Evolutionary conservation across 2,888 invertebrate species (phyloP).

Genomic region (Platycnemis pennipes): DNA sequence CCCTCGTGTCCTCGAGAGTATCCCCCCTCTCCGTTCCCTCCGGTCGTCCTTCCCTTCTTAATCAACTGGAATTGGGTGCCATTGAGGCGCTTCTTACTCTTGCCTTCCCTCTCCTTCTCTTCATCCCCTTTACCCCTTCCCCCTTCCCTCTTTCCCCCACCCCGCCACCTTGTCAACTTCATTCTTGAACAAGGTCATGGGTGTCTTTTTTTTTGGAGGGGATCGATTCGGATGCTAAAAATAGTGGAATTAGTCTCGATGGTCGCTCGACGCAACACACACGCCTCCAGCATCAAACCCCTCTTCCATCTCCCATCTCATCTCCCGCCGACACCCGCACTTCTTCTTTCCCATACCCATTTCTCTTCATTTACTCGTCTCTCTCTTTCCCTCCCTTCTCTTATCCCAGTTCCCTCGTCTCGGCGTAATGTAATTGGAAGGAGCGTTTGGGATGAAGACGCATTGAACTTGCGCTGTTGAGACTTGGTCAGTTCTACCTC

Average conservation of each 20-base stretch:
- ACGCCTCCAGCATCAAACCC: background rate
- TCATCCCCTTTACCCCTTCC: background rate
- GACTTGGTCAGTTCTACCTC: background rate
- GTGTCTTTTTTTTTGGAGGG: background rate
- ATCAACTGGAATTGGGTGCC: conserved; percentile 24
- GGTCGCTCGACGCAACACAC: conserved; percentile 2
- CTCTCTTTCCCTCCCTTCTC: background rate
- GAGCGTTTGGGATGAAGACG: background rate
- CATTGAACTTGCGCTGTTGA: background rate
- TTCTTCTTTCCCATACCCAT: background rate
- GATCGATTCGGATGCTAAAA: conserved; percentile 21
- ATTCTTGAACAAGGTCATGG: conserved; percentile 27
- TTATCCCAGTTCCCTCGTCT: background rate
- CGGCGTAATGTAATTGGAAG: background rate
- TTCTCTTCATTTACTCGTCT: background rate
- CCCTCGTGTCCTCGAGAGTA: background rate
- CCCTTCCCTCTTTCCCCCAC: background rate
- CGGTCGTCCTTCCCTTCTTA: background rate
- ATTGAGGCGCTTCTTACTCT: background rate
- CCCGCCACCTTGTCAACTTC: background rate
- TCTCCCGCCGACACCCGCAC: background rate
- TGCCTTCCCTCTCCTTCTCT: background rate
- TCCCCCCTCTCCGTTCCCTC: background rate
- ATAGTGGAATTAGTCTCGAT: conserved; percentile 33
- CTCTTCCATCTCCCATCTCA: too few species aligned